A percentile compares a stretch with the other conserved stretches of the same genome.
phyloP scores from a whole-genome alignment of 2,797 vertebrate species.

The Catharus ustulatus region DNA sequence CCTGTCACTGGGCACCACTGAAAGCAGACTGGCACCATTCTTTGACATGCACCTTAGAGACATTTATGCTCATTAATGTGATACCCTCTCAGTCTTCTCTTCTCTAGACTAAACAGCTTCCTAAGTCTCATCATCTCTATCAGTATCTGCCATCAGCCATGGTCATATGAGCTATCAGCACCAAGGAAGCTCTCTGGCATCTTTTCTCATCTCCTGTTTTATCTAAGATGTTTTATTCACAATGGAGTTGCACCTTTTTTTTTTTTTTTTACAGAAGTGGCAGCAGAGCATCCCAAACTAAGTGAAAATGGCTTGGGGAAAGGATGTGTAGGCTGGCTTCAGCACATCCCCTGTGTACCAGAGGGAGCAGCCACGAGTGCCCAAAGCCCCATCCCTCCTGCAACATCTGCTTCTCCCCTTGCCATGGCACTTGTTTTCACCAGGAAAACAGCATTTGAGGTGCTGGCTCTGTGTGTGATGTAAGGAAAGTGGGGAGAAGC shows the following conservation, averaged over 20 bases:
- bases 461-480: background rate
- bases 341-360: background rate
- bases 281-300: background rate
- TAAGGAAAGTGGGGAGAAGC: background rate
- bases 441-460: background rate
- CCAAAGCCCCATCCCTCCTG: background rate
- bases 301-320: background rate
- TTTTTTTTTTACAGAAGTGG: background rate
- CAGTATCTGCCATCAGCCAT: background rate
- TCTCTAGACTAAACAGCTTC: background rate
- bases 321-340: background rate
- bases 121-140: background rate
- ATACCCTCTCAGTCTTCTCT: background rate
- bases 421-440: background rate
- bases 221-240: background rate
- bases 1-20: background rate
- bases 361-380: rapidly evolving
- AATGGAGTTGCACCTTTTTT: background rate
- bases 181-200: background rate
- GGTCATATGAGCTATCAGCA: background rate
- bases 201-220: background rate
- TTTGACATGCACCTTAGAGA: background rate
- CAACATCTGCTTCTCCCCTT: background rate
- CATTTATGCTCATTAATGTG: rapidly evolving
- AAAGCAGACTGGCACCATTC: background rate